These are phyloP conservation scores for Serrognathus titanus DNA, from an alignment of 2,888 invertebrate species.

Conservation along the genomic window DNA sequence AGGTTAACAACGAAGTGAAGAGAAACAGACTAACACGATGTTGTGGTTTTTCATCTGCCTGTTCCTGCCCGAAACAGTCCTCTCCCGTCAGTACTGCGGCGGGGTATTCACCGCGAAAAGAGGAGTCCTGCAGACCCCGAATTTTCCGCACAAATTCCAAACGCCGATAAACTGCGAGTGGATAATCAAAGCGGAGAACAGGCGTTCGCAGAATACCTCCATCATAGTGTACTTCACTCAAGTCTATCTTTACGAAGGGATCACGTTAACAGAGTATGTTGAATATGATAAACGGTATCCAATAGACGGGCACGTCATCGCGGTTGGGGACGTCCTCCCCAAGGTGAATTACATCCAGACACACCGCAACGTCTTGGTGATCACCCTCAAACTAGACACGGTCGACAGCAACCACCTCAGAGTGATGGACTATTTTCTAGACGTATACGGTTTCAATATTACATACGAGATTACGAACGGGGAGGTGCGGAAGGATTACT, in stretches of 20 bases:
- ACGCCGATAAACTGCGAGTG: conserved; percentile 81
- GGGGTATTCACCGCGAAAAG: conserved; percentile 61
- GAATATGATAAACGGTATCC: conserved; percentile 26
- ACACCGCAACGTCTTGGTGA: conserved; percentile 70
- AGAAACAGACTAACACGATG: conserved; percentile 1
- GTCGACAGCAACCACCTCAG: conserved; percentile 65
- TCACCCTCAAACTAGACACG: conserved; percentile 69
- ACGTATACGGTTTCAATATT: conserved; percentile 89
- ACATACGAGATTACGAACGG: conserved; percentile 76
- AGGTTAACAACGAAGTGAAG: no score
- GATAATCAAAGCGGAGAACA: conserved; percentile 76
- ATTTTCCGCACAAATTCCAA: conserved; percentile 76
- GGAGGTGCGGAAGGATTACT: conserved; percentile 58
- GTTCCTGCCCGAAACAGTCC: background rate
- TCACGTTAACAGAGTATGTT: conserved; percentile 69
- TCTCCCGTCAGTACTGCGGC: conserved; percentile 53
- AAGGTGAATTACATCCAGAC: conserved; percentile 61
- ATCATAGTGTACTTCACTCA: conserved; percentile 87
- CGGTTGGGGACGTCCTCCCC: conserved; percentile 70
- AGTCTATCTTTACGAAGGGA: conserved; percentile 75
- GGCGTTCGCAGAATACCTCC: conserved; percentile 54
- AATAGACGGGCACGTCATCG: conserved; percentile 57
- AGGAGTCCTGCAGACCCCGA: conserved; percentile 77
- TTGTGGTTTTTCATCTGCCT: conserved; percentile 10
- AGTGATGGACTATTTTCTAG: conserved; percentile 73